These are phyloP conservation scores for Hippocampus barbouri DNA, from an alignment of 2,113 vertebrate species.

Conservation along the genomic window DNA sequence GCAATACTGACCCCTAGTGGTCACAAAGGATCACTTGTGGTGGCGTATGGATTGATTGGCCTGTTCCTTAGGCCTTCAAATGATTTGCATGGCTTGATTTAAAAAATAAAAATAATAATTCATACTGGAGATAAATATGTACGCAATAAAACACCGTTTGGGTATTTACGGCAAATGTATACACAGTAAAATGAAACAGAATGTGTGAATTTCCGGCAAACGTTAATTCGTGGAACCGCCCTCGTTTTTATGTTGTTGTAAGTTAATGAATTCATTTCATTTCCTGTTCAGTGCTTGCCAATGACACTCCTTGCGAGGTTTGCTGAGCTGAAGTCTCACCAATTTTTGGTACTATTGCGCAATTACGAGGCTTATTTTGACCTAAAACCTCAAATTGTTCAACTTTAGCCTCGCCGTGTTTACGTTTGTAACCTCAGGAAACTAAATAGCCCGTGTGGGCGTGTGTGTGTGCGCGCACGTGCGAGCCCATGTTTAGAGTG, in stretches of 20 bases:
- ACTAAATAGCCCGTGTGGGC: slow-evolving; percentile 5
- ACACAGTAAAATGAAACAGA: too few species aligned
- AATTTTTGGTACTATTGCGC: neutral
- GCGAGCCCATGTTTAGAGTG: slow-evolving; percentile 8
- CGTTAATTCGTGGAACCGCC: too few species aligned
- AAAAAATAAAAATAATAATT: too few species aligned
- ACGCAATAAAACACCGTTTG: too few species aligned
- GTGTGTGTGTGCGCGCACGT: slow-evolving; percentile 13
- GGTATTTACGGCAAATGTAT: too few species aligned
- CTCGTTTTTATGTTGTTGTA: too few species aligned
- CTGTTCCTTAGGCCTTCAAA: neutral
- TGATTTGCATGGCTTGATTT: neutral
- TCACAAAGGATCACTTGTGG: neutral
- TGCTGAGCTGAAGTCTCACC: neutral
- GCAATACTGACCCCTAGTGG: neutral
- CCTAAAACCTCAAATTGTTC: neutral
- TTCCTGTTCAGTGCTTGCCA: neutral
- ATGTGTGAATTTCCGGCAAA: too few species aligned
- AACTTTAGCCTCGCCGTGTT: neutral
- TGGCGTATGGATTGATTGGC: neutral
- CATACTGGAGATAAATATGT: too few species aligned
- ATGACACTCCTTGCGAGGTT: neutral
- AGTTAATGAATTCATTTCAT: neutral
- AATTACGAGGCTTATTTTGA: neutral
- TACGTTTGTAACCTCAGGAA: neutral